These are phyloP conservation scores for Antechinus flavipes DNA, from an alignment of 2,113 vertebrate species.

Conservation along the genomic window DNA sequence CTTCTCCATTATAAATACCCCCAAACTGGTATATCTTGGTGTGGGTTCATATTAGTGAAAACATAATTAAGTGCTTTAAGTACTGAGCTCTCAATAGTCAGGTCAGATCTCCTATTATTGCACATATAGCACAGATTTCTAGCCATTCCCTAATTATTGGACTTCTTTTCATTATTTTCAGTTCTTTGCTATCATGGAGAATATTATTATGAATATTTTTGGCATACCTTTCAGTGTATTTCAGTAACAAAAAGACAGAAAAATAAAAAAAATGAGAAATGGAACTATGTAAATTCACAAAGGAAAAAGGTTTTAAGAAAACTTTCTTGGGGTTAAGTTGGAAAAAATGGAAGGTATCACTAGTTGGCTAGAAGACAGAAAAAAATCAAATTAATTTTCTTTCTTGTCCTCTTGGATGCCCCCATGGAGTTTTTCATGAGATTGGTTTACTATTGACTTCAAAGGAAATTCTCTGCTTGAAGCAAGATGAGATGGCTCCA, in stretches of 20 bases:
- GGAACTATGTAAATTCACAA: not conserved
- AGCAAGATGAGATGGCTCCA: conserved; percentile 59
- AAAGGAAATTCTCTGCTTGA: conserved; percentile 60
- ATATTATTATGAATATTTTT: not conserved
- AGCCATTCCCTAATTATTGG: not conserved
- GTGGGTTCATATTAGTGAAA: not conserved
- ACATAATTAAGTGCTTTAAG: not conserved
- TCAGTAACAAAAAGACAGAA: not conserved
- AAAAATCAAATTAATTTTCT: conserved; percentile 1
- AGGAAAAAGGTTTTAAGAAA: conserved; percentile 6
- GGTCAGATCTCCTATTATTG: not conserved
- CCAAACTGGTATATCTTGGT: not conserved
- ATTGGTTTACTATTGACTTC: conserved; percentile 51
- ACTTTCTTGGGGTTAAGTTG: not conserved
- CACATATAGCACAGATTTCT: not conserved
- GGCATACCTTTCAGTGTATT: not conserved
- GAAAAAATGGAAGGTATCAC: not conserved
- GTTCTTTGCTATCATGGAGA: not conserved
- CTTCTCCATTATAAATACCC: not conserved
- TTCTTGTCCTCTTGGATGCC: conserved; percentile 12
- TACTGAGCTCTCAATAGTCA: not conserved
- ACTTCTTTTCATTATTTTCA: not conserved
- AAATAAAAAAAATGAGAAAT: not conserved
- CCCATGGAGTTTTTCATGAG: conserved; percentile 37
- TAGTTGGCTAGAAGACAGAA: not conserved